These are phyloP conservation scores for Megalopta genalis DNA, from an alignment of 1,140 invertebrate species.

Conservation along the genomic window DNA sequence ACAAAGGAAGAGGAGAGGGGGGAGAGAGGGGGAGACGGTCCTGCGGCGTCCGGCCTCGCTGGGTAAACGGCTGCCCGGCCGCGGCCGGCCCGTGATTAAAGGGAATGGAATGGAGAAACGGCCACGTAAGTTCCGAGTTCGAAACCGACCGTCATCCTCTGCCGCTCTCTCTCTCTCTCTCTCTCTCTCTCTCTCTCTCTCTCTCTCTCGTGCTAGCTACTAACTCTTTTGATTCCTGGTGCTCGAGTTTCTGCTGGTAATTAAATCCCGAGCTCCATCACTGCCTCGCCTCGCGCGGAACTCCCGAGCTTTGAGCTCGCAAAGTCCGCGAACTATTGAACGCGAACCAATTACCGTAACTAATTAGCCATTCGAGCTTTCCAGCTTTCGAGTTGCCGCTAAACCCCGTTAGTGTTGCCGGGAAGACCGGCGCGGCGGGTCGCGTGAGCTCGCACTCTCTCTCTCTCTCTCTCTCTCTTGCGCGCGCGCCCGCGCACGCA, in stretches of 20 bases:
- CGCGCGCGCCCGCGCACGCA: too few species aligned
- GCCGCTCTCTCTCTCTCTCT: constrained; percentile 9
- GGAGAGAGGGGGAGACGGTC: background rate
- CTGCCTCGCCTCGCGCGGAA: background rate
- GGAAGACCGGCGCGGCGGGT: background rate
- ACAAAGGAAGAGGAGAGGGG: background rate
- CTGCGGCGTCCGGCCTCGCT: constrained; percentile 11
- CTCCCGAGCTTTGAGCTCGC: constrained; percentile 58
- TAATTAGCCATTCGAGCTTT: constrained; percentile 64
- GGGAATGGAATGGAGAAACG: constrained; percentile 36
- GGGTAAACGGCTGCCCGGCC: constrained; percentile 36
- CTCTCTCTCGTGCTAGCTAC: background rate
- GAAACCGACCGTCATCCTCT: constrained; percentile 25
- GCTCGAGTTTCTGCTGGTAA: constrained; percentile 52
- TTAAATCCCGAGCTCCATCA: constrained; percentile 60
- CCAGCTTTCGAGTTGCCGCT: constrained; percentile 53
- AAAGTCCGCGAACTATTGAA: constrained; percentile 65
- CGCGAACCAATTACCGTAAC: constrained; percentile 66
- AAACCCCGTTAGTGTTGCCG: constrained; percentile 32
- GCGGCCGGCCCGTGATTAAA: constrained; percentile 35
- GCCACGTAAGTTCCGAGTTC: constrained; percentile 41
- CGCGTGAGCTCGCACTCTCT: background rate
- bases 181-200: constrained; percentile 32
- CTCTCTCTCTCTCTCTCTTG: too few species aligned
- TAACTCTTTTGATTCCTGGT: constrained; percentile 45